Base-by-base conservation (phyloP, 2,797 vertebrate genomes). In the Danio aesculapii region DNA sequence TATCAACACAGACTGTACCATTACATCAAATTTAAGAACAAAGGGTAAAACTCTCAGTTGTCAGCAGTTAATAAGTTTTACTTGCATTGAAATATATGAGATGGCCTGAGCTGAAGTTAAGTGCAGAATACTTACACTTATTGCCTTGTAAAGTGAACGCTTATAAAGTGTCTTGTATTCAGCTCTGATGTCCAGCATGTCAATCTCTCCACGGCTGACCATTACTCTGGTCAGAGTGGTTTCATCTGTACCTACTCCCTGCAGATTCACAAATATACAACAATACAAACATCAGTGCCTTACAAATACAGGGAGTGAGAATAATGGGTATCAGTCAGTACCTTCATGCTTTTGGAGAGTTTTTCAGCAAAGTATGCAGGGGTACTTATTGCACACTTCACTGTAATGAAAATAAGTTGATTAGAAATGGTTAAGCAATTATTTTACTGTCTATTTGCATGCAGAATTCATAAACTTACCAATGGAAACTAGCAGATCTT, bases 191-290 rank as follows among this genome's bases (percentile, higher is more conserved):
- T 97, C 95, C 91, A 94, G 61, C 86, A 97, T 90, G 85, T 97
- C 95, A 10, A 93, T 87, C 90, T 96, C 95, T n/a, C 94, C 95
- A 50, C 95, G 93, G 69, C 92, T 93, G 74, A 95, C 94, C 91
- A 95, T 91, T 85, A 96, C 89, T 82, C 95, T 89, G 84, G 73
- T 93, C 81, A 96, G 84, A 43, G 91, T 93, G 17, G 67, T 71
- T 84, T 96, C 95, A 63, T 95, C 88, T 0, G 95, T 96, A 30
- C 95, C 95, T 0, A 70, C 83, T 1, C 95, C 95, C 95, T 96
- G 85, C 80, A 53, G 75, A 1, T 70, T 72, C 19, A 73, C 50
- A 57, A 53, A 63, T 17, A 44, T 58, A 47, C 44, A 19, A 14
- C n/a, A 17, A 64, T 14, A 52, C 8, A n/a, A 67, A 53, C 7